Base-by-base conservation (phyloP, 2,797 vertebrate genomes). In the Notolabrus celidotus region DNA sequence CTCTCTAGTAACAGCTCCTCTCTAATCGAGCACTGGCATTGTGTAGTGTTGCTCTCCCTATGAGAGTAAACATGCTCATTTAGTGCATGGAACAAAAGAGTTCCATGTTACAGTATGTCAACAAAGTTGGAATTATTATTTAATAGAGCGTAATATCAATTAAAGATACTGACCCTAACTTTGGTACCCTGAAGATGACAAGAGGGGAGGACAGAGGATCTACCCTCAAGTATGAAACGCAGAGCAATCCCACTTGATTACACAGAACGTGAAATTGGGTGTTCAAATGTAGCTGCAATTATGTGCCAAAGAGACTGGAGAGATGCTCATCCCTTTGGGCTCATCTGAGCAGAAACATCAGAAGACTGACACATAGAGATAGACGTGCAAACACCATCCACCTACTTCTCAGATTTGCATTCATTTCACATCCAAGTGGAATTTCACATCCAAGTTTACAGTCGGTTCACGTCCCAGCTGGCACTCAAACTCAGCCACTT, bases 401-500 rank as follows among this genome's bases (percentile, higher is more conserved):
- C 86, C 86, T 84, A 84, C 83, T 84, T 86, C 75, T 67, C 73
- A 69, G 54, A 74, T 91, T 88, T 88, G 79, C 87, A 91, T 92
- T 90, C 81, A 72, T 84, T 90, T 88, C 83, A 76, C 90, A 89
- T 91, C 82, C 77, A 77, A 82, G 80, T 67, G 49, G 31, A 84
- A 88, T 88, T 83, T 88, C 89, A 78, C 79, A 82, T 86, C 79
- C 85, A 83, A 74, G 92, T 92, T 88, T 86, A 77, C 78, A 91
- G 83, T 88, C 85, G 17, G 36, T 88, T 83, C 92, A 92, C 90
- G 86, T 92, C 77, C 80, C 73, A 83, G 85, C 86, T 86, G 86
- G 86, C 92, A 86, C 90, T 92, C 88, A 82, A 80, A 91, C 82
- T 77, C 87, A 89, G 87, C 86, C 89, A 80, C 91, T 93, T 93